phyloP scores from a whole-genome alignment of 2,113 vertebrate species.

The Vimba vimba region DNA sequence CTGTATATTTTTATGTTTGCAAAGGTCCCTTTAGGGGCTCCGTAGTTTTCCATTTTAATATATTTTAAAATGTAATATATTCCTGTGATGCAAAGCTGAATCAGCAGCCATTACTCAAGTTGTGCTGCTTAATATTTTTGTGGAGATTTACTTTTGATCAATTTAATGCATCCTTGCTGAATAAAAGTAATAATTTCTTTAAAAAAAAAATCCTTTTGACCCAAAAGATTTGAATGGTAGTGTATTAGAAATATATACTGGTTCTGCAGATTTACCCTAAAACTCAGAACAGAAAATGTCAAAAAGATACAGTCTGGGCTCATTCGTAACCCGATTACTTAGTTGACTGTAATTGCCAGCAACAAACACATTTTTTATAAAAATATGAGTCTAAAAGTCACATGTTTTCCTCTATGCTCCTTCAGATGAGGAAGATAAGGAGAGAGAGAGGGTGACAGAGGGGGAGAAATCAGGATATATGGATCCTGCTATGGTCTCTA shows the following conservation, averaged over 20 bases:
- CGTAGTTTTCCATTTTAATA: too few relatives aligned
- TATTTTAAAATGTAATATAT: too few relatives aligned
- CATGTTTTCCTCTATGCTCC: neutral
- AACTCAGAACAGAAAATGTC: neutral
- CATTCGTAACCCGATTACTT: neutral
- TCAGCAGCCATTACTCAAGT: too few relatives aligned
- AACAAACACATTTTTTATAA: neutral
- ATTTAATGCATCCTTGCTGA: too few relatives aligned
- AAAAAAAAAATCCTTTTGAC: too few relatives aligned
- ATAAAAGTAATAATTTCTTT: too few relatives aligned
- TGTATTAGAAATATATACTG: neutral
- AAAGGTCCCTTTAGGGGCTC: too few relatives aligned
- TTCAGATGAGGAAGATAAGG: conserved; percentile 36
- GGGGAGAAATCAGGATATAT: conserved; percentile 23
- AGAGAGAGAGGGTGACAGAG: conserved; percentile 42
- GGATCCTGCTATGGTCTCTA: conserved; percentile 39
- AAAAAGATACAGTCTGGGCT: neutral
- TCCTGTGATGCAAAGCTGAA: too few relatives aligned
- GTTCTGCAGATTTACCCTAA: neutral
- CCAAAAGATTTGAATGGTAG: too few relatives aligned
- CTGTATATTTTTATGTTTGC: too few relatives aligned
- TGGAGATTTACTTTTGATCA: too few relatives aligned
- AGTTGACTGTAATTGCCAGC: neutral
- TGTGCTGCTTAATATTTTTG: too few relatives aligned
- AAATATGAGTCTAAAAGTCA: neutral